Percentiles rank a stretch among this genome's conserved stretches.
Conservation (phyloP, 2,888 invertebrate species). For the Sussaba pulchella region DNA sequence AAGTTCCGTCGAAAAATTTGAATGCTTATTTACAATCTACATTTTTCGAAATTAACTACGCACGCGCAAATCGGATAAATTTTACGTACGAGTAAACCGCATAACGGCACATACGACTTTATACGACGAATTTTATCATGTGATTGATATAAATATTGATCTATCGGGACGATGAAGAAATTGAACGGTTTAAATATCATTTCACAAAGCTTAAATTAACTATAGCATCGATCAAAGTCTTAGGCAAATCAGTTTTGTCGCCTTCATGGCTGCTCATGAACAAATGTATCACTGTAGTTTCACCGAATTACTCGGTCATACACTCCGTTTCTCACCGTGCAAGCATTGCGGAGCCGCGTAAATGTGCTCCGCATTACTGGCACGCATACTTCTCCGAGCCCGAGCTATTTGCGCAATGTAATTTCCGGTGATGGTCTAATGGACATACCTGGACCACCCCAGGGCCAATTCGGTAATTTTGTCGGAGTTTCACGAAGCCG, state of each 20-base stretch:
- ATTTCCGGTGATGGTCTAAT: constrained; percentile 56
- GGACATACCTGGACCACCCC: constrained; percentile 32
- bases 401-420: constrained; percentile 52
- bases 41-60: background rate
- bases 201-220: background rate
- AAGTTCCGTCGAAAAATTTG: background rate
- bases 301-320: constrained; percentile 1
- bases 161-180: too few relatives aligned
- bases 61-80: constrained; percentile 4
- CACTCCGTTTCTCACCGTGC: background rate
- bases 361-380: background rate
- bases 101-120: constrained; percentile 5
- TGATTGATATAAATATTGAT: too few relatives aligned
- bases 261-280: constrained; percentile 1
- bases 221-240: background rate
- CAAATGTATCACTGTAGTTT: background rate
- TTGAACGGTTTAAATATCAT: too few relatives aligned
- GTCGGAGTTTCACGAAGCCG: constrained; percentile 25
- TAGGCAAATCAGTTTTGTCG: background rate
- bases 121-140: too few relatives aligned
- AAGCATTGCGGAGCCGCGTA: background rate
- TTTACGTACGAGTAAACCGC: constrained; percentile 1
- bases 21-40: background rate
- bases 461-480: constrained; percentile 57
- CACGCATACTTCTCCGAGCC: constrained; percentile 7